Conservation (phyloP, 2,113 vertebrate genomes). For the Triplophysa dalaica region DNA sequence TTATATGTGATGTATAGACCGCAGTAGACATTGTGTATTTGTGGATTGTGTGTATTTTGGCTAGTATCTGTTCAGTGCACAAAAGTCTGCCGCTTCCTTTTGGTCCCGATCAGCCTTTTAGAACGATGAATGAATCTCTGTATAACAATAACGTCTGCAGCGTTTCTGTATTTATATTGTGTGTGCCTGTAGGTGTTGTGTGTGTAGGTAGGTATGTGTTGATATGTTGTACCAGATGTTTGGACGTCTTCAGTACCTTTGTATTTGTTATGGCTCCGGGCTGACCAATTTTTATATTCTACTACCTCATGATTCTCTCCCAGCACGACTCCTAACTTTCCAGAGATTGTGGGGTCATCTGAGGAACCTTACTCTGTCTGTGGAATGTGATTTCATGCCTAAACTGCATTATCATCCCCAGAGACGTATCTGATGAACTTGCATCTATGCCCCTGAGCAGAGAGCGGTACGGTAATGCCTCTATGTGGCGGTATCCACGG, state of each 20-base stretch:
- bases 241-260: slow-evolving; percentile 1
- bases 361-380: not conserved
- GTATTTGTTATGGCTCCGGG: slow-evolving; percentile 42
- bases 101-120: slow-evolving; percentile 6
- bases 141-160: not conserved
- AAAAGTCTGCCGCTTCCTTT: not conserved
- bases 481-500: too few relatives aligned
- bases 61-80: not conserved
- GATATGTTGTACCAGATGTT: slow-evolving; percentile 29
- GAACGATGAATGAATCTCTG: not conserved
- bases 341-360: not conserved
- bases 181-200: slow-evolving; percentile 2
- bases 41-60: too few relatives aligned
- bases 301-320: not conserved
- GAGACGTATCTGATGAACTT: not conserved
- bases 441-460: not conserved
- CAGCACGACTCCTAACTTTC: not conserved
- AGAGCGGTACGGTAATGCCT: not conserved
- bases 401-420: not conserved
- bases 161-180: slow-evolving; percentile 6
- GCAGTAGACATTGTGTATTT: too few relatives aligned
- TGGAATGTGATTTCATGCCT: not conserved
- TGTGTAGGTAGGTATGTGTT: slow-evolving; percentile 14
- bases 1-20: too few relatives aligned
- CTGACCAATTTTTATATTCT: slow-evolving; percentile 5